Evolutionary conservation across 2,797 vertebrate genomes (phyloP).

Genomic region (Coluber constrictor): DNA sequence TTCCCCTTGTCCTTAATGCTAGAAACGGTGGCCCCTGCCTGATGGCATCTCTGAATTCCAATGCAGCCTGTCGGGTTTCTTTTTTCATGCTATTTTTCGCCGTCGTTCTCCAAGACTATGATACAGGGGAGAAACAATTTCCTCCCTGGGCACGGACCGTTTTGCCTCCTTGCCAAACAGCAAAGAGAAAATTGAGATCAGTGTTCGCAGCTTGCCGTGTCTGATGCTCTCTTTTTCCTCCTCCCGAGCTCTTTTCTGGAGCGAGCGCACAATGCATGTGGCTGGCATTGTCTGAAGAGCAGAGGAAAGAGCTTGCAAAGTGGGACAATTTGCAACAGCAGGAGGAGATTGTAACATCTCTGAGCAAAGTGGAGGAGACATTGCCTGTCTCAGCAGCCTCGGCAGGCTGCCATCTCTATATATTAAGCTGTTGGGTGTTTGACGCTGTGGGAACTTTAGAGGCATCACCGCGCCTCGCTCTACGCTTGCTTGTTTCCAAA

Average conservation of each 20-base stretch:
- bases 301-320: conserved; percentile 18
- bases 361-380: neutral
- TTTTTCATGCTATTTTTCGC: neutral
- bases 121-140: neutral
- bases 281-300: neutral
- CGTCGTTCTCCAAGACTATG: neutral
- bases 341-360: neutral
- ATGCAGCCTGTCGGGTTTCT: neutral
- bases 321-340: conserved; percentile 17
- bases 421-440: conserved; percentile 21
- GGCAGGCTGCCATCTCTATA: conserved; percentile 19
- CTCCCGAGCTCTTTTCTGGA: neutral
- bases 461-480: neutral
- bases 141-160: neutral
- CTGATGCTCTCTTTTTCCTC: neutral
- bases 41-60: neutral
- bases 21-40: too few relatives aligned
- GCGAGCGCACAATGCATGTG: neutral
- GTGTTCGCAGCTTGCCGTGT: neutral
- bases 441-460: neutral
- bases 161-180: neutral
- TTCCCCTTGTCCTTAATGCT: neutral
- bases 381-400: conserved; percentile 23
- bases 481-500: conserved; percentile 6
- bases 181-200: neutral